Evolutionary conservation across 2,888 invertebrate genomes (phyloP).

Genomic region (Sylvicola cinctus): DNA sequence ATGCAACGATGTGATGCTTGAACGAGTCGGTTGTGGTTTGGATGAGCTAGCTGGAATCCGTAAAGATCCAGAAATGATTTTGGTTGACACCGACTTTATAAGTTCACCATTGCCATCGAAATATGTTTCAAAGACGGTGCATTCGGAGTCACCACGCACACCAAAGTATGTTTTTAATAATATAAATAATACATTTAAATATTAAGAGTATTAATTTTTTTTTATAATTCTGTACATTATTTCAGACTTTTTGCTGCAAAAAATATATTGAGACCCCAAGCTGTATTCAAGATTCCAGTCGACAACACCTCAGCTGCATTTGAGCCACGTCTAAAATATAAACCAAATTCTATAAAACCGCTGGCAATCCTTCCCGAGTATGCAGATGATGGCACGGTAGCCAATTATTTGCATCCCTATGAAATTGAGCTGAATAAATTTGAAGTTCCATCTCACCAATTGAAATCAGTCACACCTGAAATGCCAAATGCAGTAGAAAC

Average conservation of each 20-base stretch:
- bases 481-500: slow-evolving; percentile 30
- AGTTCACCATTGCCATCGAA: no score
- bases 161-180: no score
- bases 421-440: slow-evolving; percentile 63
- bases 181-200: no score
- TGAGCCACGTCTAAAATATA: slow-evolving; percentile 62
- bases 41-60: slow-evolving; percentile 43
- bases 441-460: slow-evolving; percentile 29
- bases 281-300: slow-evolving; percentile 61
- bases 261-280: slow-evolving; percentile 63
- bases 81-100: slow-evolving; percentile 26
- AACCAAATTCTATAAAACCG: slow-evolving; percentile 73
- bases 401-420: slow-evolving; percentile 74
- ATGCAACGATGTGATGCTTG: slow-evolving; percentile 64
- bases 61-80: slow-evolving; percentile 28
- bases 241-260: slow-evolving; percentile 42
- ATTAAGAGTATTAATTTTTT: no score
- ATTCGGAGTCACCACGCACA: not conserved
- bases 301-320: slow-evolving; percentile 62
- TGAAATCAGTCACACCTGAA: slow-evolving; percentile 26
- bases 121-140: no score
- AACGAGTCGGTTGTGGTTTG: slow-evolving; percentile 52
- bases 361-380: slow-evolving; percentile 51
- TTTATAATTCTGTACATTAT: no score
- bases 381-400: slow-evolving; percentile 35